phyloP scores from a whole-genome alignment of 2,888 invertebrate genomes.

The Seira musarum region DNA sequence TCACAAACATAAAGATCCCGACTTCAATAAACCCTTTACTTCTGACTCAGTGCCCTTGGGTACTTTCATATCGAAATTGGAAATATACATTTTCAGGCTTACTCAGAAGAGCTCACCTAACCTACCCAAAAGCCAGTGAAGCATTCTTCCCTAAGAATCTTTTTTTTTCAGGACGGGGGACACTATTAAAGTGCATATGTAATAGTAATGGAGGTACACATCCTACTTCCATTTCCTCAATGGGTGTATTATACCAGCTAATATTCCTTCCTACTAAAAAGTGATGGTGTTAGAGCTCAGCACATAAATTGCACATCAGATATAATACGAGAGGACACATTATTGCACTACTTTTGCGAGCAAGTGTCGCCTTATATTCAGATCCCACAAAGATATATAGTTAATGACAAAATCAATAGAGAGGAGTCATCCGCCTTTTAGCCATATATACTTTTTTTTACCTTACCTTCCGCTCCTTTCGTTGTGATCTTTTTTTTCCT shows the following conservation, averaged over 20 bases:
- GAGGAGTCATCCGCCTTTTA: conserved; percentile 48
- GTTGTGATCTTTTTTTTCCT: no score
- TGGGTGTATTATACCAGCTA: no score
- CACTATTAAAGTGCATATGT: no score
- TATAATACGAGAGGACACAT: conserved; percentile 16
- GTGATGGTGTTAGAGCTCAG: no score
- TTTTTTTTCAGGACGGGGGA: no score
- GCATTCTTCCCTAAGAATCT: no score
- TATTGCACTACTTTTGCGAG: conserved; percentile 25
- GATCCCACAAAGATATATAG: conserved; percentile 41
- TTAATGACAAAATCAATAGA: conserved; percentile 62
- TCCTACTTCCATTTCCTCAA: no score
- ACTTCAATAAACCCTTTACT: conserved; percentile 48
- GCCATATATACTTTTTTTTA: neutral
- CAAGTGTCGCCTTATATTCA: conserved; percentile 29
- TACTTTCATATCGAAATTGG: conserved; percentile 41
- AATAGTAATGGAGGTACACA: no score
- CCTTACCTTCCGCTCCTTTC: neutral
- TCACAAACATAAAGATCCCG: conserved; percentile 33
- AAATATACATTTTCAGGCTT: conserved; percentile 25
- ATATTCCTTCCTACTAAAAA: no score
- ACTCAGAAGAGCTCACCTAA: no score
- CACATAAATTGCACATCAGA: conserved; percentile 33
- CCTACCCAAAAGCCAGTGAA: no score
- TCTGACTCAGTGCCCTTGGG: conserved; percentile 45